phyloP scores from a whole-genome alignment of 1,140 invertebrate species.

The Cecropterus lyciades region DNA sequence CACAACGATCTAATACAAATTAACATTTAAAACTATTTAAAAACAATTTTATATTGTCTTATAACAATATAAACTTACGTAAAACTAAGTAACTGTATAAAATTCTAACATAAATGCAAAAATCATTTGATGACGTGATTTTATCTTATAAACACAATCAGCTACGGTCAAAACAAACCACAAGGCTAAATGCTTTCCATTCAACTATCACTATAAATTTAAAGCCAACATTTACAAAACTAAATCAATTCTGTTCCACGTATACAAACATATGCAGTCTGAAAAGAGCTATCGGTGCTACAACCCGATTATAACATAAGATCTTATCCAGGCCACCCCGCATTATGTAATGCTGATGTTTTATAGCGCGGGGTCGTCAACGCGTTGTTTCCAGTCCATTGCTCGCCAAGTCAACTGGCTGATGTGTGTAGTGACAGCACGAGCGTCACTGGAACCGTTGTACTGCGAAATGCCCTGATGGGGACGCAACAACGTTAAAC shows the following conservation, averaged over 20 bases:
- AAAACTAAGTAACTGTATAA: too few relatives aligned
- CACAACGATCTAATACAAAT: too few relatives aligned
- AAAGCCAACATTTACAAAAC: conserved; percentile 7
- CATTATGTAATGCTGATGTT: conserved; percentile 35
- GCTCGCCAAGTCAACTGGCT: conserved; percentile 35
- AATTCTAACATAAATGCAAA: too few relatives aligned
- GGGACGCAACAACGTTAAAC: not conserved
- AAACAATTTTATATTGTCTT: too few relatives aligned
- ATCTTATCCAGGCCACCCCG: conserved; percentile 28
- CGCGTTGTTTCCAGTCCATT: conserved; percentile 28
- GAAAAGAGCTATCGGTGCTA: conserved; percentile 20
- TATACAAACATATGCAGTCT: conserved; percentile 16
- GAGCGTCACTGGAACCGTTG: conserved; percentile 22
- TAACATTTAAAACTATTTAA: too few relatives aligned
- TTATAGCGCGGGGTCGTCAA: conserved; percentile 24
- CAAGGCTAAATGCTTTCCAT: not conserved
- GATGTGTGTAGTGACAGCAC: conserved; percentile 32
- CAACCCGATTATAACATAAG: conserved; percentile 36
- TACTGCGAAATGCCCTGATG: conserved; percentile 21
- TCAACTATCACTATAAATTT: not conserved
- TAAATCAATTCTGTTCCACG: not conserved
- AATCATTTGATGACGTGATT: too few relatives aligned
- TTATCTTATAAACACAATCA: too few relatives aligned
- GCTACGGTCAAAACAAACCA: not conserved
- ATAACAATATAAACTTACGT: too few relatives aligned